Evolutionary conservation across 1,140 invertebrate species (phyloP).

Genomic region (Ladona fulva): DNA sequence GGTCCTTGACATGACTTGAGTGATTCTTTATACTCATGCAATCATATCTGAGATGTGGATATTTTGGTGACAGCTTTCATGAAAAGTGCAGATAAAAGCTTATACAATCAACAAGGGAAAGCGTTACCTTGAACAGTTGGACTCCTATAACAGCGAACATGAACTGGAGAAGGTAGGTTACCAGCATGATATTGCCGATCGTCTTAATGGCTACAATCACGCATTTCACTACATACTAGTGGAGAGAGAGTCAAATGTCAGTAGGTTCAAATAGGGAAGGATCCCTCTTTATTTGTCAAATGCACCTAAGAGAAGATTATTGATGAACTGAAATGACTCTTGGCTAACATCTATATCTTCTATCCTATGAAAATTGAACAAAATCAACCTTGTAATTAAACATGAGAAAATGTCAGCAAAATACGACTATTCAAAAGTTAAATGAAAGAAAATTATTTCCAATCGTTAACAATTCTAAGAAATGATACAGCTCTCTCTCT

Average conservation of each 20-base stretch:
- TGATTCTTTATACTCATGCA: not conserved
- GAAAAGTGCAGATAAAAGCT: not conserved
- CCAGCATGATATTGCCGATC: conserved; percentile 98
- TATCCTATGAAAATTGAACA: not conserved
- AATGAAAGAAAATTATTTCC: no score
- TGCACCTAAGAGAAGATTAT: conserved; percentile 16
- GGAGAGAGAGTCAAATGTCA: conserved; percentile 14
- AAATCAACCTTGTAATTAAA: not conserved
- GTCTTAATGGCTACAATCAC: conserved; percentile 99
- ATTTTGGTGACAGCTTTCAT: not conserved
- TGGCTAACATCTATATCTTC: not conserved
- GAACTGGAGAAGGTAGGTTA: conserved; percentile 98
- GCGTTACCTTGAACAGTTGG: conserved; percentile 95
- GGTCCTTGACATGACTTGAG: no score
- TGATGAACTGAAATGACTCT: conserved; percentile 10
- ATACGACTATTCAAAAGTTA: no score
- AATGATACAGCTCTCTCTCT: no score
- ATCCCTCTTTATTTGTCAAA: conserved; percentile 15
- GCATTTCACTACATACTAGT: conserved; percentile 95
- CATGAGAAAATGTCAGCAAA: not conserved
- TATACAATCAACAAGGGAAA: not conserved
- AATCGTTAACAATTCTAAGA: no score
- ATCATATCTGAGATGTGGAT: not conserved
- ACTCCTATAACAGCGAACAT: conserved; percentile 99
- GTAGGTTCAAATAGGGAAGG: conserved; percentile 10